Conservation (phyloP, 1,140 invertebrate genomes). For the Bombus ignitus region DNA sequence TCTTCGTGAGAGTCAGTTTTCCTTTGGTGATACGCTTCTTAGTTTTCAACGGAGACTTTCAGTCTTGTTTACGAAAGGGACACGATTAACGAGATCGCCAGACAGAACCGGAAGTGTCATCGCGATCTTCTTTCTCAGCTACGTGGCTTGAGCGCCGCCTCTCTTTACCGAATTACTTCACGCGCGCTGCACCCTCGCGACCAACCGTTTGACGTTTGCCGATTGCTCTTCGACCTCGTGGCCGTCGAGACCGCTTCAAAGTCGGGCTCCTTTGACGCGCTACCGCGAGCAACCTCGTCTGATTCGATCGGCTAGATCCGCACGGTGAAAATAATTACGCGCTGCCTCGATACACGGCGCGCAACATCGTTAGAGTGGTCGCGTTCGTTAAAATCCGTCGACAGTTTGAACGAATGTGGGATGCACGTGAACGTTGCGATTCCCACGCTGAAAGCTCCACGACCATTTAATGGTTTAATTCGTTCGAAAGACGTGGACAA, state of each 20-base stretch:
- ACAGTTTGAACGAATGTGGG: too few relatives aligned
- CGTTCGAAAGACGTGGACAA: background rate
- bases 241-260: background rate
- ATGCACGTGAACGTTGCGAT: too few relatives aligned
- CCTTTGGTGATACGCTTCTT: background rate
- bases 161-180: background rate
- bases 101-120: background rate
- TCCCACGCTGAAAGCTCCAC: too few relatives aligned
- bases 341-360: constrained; percentile 2
- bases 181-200: background rate
- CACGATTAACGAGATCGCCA: background rate
- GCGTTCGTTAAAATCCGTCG: constrained; percentile 10
- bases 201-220: background rate
- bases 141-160: too few relatives aligned
- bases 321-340: constrained; percentile 15
- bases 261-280: background rate
- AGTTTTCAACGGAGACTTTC: background rate
- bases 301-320: background rate
- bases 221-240: background rate
- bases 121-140: background rate
- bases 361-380: background rate
- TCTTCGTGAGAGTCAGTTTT: background rate
- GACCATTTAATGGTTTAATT: background rate
- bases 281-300: background rate
- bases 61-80: background rate